Evolutionary conservation across 2,888 invertebrate genomes (phyloP).

Genomic region (Chouioia cunea): DNA sequence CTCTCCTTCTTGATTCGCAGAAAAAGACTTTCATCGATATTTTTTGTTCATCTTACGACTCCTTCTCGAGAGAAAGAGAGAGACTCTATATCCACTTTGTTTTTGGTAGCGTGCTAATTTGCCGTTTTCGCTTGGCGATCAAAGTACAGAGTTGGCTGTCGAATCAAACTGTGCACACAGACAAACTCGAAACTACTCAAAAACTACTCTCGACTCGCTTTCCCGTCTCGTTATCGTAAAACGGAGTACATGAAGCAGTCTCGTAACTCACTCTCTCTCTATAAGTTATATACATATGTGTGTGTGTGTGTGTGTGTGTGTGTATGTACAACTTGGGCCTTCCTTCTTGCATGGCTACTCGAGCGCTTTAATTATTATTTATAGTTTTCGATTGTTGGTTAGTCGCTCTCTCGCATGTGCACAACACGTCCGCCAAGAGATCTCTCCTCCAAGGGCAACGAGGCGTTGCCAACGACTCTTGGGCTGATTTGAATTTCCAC

Average conservation of each 20-base stretch:
- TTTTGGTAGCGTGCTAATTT: slow-evolving; percentile 28
- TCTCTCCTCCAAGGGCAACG: slow-evolving; percentile 27
- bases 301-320: slow-evolving; percentile 3
- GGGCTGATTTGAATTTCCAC: slow-evolving; percentile 45
- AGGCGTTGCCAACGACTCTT: slow-evolving; percentile 37
- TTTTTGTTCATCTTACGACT: slow-evolving; percentile 21
- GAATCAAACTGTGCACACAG: background rate
- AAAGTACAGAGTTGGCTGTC: slow-evolving; percentile 24
- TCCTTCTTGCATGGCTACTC: background rate
- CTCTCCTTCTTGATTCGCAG: slow-evolving; percentile 30
- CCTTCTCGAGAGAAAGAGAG: slow-evolving; percentile 19
- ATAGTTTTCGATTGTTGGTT: slow-evolving; percentile 52
- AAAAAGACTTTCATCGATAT: slow-evolving; percentile 33
- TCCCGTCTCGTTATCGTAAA: slow-evolving; percentile 43
- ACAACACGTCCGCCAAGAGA: background rate
- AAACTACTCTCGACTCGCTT: too few species aligned
- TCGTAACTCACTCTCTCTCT: slow-evolving; percentile 39
- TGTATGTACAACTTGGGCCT: slow-evolving; percentile 21
- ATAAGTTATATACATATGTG: slow-evolving; percentile 37
- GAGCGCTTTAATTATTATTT: slow-evolving; percentile 59
- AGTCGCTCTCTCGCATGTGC: too few species aligned
- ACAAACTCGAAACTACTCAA: too few species aligned
- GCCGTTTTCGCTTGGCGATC: slow-evolving; percentile 29
- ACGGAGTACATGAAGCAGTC: background rate
- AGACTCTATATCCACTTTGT: slow-evolving; percentile 20